These are phyloP conservation scores for Anneissia japonica DNA, from an alignment of 35 echinoderm and acorn worm genomes.

Conservation along the genomic window DNA sequence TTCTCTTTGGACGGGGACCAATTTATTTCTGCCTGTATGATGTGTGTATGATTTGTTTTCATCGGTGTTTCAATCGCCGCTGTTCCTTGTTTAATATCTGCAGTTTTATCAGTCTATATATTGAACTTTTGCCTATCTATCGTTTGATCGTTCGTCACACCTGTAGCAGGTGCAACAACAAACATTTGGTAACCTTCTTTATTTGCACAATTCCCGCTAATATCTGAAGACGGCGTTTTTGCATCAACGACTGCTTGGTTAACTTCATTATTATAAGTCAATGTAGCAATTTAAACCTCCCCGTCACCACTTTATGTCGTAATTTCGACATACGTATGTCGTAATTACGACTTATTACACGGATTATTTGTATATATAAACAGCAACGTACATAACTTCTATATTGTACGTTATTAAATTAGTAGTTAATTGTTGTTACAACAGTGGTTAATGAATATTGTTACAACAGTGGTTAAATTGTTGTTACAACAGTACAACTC, in stretches of 20 bases:
- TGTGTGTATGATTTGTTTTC: background rate
- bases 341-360: too few relatives aligned
- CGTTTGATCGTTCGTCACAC: too few relatives aligned
- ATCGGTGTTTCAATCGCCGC: background rate
- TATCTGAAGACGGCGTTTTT: background rate
- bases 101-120: too few relatives aligned
- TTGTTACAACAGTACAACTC: too few relatives aligned
- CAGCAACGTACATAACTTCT: too few relatives aligned
- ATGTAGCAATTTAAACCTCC: background rate
- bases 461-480: too few relatives aligned
- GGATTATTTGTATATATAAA: too few relatives aligned
- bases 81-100: background rate
- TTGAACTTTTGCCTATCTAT: too few relatives aligned
- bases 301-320: background rate
- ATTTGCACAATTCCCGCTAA: background rate
- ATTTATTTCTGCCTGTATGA: background rate
- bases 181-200: background rate
- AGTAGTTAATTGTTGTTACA: too few relatives aligned
- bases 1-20: background rate
- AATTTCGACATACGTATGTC: too few relatives aligned
- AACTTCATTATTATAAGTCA: background rate
- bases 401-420: too few relatives aligned
- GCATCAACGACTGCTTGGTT: background rate
- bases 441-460: too few relatives aligned
- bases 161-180: background rate